These are phyloP conservation scores for Leucophenga montana DNA, from an alignment of 2,888 invertebrate species.

Conservation along the genomic window DNA sequence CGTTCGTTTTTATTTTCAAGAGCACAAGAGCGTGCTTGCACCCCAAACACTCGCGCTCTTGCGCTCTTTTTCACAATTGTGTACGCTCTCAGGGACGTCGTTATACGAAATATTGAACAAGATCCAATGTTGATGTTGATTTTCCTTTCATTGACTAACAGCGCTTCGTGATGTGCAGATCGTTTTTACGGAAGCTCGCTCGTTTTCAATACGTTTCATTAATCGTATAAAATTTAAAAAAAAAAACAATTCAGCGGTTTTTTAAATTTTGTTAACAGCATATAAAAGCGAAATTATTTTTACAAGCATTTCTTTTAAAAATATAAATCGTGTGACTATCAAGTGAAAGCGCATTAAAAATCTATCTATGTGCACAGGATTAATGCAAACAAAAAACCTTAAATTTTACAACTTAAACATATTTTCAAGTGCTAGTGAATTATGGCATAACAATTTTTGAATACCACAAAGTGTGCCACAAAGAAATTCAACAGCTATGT, in stretches of 20 bases:
- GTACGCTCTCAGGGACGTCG: conserved; percentile 50
- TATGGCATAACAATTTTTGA: conserved; percentile 26
- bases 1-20: conserved; percentile 42
- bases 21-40: conserved; percentile 49
- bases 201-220: conserved; percentile 33
- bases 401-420: conserved; percentile 22
- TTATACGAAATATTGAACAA: conserved; percentile 63
- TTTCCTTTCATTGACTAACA: conserved; percentile 72
- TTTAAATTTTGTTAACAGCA: background rate
- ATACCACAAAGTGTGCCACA: conserved; percentile 26
- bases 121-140: conserved; percentile 71
- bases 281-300: background rate
- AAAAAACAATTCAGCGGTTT: conserved; percentile 3
- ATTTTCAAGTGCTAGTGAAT: conserved; percentile 29
- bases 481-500: conserved; percentile 47
- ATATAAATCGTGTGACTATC: background rate
- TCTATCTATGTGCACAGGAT: conserved; percentile 18
- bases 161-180: conserved; percentile 69
- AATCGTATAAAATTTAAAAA: conserved; percentile 3
- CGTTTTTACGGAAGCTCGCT: conserved; percentile 55
- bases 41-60: no score
- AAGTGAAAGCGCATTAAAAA: conserved; percentile 13
- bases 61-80: background rate
- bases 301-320: background rate
- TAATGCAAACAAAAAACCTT: conserved; percentile 10